These are phyloP conservation scores for Caracal caracal DNA, from an alignment of 2,113 vertebrate genomes.

Conservation along the genomic window DNA sequence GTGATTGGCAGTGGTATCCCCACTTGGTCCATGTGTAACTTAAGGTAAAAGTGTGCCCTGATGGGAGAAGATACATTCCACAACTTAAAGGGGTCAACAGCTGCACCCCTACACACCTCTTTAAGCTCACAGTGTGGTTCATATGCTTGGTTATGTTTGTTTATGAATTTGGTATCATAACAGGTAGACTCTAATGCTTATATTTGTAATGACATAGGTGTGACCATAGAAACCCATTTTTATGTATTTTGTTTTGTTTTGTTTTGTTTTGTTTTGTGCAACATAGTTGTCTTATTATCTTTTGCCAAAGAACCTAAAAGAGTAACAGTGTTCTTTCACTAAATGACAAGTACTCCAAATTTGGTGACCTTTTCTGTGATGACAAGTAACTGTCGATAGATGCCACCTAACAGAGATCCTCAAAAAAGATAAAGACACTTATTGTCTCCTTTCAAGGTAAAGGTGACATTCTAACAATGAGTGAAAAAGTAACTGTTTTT, in stretches of 20 bases:
- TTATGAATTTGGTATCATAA: background rate
- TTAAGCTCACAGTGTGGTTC: background rate
- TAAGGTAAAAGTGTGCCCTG: background rate
- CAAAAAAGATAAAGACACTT: slow-evolving; percentile 37
- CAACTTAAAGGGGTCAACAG: background rate
- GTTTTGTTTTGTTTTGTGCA: background rate
- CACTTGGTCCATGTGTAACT: background rate
- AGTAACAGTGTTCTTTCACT: slow-evolving; percentile 40
- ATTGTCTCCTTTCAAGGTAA: slow-evolving; percentile 5
- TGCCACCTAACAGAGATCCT: slow-evolving; percentile 9
- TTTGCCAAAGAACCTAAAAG: slow-evolving; percentile 12
- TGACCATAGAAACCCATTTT: background rate
- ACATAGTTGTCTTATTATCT: slow-evolving; percentile 27
- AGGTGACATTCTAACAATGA: slow-evolving; percentile 27
- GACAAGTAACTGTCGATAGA: slow-evolving; percentile 33
- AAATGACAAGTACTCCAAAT: slow-evolving; percentile 42
- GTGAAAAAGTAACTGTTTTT: background rate
- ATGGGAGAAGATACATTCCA: background rate
- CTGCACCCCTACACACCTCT: background rate
- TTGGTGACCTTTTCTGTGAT: slow-evolving; percentile 58
- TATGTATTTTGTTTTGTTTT: background rate
- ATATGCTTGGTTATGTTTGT: background rate
- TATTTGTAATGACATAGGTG: background rate
- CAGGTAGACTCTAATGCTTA: background rate
- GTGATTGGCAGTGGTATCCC: background rate